Base-by-base conservation (phyloP, 2,113 vertebrate genomes). In the Semicossyphus pulcher region DNA sequence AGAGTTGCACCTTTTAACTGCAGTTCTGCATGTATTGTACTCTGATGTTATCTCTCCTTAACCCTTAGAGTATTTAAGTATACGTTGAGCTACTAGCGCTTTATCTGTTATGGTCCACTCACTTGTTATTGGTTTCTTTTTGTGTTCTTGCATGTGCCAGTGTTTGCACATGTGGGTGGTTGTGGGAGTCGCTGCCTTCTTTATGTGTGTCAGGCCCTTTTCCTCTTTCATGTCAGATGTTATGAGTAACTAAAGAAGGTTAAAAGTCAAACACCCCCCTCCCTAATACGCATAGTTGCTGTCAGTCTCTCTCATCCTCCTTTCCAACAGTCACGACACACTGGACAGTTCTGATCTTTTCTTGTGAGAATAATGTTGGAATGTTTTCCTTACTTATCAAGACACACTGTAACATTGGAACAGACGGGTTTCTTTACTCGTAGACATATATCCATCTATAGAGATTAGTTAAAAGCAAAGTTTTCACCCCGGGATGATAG, bases 201-300 rank as follows among this genome's bases (percentile, higher is more conserved):
- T 28, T 28, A 39, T 39, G 11, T 37, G 37, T 49, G 48, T 73
- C 56, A 11, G 21, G 32, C 56, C 21, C 3, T 60, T 60, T 79
- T 66, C 31, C 25, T 66, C 42, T 57, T 62, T 69, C 39, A 65
- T 60, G 37, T 54, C 60, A 54, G 47, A 68, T 25, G 21, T 49
- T 54, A 56, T 36, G 34, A 58, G 58, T 25, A 37, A 45, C 31
- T 47, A 44, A 61, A 66, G 28, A 10, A 37, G 69, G 69, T 47
- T 41, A 68, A 29, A 62, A 18, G 52, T 70, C 58, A 63, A 51
- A 73, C 3, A 0, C 31, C 5, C 31, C 15, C 47, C 29, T 34
- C 14, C 10, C 23, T 31, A 9, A 16, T 26, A 31, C 45, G 16
- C n/a, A 31, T 26, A 16, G 25, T 31, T 58, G 15, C 21, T 29